Percentiles rank a stretch among this genome's conserved stretches.
phyloP scores from a whole-genome alignment of 2,113 vertebrate species.

The Rhinolophus ferrumequinum region DNA sequence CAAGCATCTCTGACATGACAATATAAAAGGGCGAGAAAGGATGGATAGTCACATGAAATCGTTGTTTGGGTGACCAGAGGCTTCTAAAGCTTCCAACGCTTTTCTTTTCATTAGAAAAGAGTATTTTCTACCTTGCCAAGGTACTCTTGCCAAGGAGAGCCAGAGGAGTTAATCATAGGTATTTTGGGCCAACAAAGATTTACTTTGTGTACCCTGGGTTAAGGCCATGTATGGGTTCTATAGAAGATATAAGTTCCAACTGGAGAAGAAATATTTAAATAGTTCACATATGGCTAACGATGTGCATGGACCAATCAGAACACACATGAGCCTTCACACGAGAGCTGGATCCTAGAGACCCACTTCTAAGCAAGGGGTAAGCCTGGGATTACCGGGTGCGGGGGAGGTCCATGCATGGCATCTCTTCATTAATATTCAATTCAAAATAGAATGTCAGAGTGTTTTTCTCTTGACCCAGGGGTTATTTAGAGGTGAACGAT shows the following conservation, averaged over 20 bases:
- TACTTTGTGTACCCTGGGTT: rapidly evolving
- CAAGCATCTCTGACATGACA: neutral
- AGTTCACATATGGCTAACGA: neutral
- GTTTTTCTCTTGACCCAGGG: neutral
- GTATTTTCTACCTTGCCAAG: neutral
- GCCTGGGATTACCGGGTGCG: neutral
- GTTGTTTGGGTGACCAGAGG: neutral
- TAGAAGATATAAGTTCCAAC: neutral
- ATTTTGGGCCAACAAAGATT: neutral
- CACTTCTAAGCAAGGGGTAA: rapidly evolving
- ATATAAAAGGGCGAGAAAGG: neutral
- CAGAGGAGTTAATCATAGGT: too few species aligned
- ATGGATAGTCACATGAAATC: neutral
- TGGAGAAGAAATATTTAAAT: neutral
- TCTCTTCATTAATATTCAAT: neutral
- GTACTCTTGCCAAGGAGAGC: neutral
- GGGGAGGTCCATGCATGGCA: rapidly evolving
- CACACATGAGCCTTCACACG: rapidly evolving
- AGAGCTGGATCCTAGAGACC: neutral
- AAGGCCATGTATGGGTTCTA: neutral
- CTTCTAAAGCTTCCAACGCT: neutral
- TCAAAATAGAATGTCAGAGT: neutral
- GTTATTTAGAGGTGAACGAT: neutral
- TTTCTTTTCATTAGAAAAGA: neutral
- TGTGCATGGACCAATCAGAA: neutral